Evolutionary conservation across 2,797 vertebrate genomes (phyloP).

Genomic region (Pogoniulus pusillus): DNA sequence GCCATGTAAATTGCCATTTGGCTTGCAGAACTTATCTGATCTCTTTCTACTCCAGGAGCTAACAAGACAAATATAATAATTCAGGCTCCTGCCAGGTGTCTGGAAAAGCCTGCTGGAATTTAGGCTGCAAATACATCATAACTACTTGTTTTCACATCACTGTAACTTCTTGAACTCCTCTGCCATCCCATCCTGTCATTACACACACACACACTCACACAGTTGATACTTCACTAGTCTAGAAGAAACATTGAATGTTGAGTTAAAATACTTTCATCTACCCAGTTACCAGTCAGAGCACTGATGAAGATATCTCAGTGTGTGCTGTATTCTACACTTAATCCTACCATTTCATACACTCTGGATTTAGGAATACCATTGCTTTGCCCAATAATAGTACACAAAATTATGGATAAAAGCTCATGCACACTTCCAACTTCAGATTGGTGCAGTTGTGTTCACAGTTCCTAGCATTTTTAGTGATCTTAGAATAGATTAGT

Average conservation of each 20-base stretch:
- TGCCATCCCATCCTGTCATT: neutral
- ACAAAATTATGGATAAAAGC: neutral
- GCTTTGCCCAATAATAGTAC: neutral
- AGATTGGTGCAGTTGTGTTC: neutral
- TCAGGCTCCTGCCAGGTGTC: neutral
- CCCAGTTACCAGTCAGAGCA: neutral
- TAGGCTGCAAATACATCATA: neutral
- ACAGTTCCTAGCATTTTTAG: neutral
- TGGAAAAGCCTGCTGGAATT: neutral
- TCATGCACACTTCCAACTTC: neutral
- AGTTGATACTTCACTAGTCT: neutral
- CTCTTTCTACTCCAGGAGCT: neutral
- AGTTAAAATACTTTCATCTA: neutral
- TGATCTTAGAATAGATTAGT: neutral
- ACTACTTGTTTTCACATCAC: neutral
- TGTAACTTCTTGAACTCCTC: neutral
- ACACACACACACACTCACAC: neutral
- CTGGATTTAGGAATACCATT: neutral
- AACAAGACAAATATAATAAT: neutral
- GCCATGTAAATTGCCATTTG: conserved; percentile 3
- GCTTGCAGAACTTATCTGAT: neutral
- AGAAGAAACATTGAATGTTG: neutral
- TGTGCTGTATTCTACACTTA: neutral
- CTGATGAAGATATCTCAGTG: neutral
- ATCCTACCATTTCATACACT: neutral